Conservation (phyloP, 2,113 vertebrate species). For the Pachyramphus minor region DNA sequence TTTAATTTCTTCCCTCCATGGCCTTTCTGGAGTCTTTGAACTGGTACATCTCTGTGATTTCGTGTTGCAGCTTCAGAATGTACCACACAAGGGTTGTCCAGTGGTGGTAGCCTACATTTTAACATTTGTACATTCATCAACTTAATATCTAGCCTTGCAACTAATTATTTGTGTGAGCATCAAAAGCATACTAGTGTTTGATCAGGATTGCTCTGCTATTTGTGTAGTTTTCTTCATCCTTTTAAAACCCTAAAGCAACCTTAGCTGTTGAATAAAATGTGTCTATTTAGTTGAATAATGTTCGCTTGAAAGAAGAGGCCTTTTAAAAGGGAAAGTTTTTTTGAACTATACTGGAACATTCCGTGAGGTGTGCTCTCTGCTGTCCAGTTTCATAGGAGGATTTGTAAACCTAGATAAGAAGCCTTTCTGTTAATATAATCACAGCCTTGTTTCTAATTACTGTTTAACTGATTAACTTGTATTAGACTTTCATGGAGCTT, state of each 20-base stretch:
- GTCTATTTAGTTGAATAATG: background rate
- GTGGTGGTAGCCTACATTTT: background rate
- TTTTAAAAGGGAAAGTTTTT: background rate
- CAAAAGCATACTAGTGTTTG: background rate
- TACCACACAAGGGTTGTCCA: background rate
- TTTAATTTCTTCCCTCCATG: background rate
- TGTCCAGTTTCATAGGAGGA: background rate
- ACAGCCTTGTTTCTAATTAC: background rate
- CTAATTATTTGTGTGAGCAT: background rate
- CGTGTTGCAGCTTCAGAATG: background rate
- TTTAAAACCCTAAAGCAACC: background rate
- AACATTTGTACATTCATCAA: background rate
- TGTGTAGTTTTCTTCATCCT: background rate
- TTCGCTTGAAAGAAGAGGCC: background rate
- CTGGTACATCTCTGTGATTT: background rate
- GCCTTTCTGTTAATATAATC: background rate
- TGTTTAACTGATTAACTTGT: background rate
- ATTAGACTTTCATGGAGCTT: background rate
- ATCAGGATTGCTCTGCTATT: background rate
- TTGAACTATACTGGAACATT: background rate
- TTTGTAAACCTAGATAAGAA: background rate
- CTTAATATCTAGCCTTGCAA: background rate
- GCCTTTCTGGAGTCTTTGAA: background rate
- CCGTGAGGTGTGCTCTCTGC: background rate
- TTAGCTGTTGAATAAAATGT: background rate